Conservation (phyloP, 2,113 vertebrate species). For the Sebastes schlegelii region DNA sequence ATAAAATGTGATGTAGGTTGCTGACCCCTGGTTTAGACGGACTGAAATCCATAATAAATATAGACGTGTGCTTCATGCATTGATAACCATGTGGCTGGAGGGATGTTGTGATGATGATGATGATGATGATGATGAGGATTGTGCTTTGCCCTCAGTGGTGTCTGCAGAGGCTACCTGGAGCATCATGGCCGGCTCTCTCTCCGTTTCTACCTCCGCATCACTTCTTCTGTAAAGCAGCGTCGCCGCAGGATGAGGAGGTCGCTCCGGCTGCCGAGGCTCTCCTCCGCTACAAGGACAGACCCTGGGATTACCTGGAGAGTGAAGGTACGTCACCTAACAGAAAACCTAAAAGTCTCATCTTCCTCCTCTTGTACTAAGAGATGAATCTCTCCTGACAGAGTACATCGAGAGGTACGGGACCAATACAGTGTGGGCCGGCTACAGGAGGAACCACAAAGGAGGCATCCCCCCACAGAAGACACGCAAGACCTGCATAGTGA, state of each 20-base stretch:
- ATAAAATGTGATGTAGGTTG: no score
- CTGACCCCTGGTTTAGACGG: no score
- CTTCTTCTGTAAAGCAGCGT: constrained; percentile 40
- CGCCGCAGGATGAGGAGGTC: constrained; percentile 15
- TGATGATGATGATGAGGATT: no score
- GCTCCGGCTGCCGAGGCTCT: not conserved
- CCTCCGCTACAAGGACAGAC: constrained; percentile 84
- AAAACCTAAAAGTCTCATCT: not conserved
- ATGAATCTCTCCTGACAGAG: constrained; percentile 73
- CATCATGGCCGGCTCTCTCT: not conserved
- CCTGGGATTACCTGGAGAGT: constrained; percentile 91
- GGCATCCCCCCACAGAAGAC: constrained; percentile 89
- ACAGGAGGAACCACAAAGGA: constrained; percentile 92
- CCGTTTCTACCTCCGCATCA: constrained; percentile 5
- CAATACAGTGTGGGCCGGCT: constrained; percentile 85
- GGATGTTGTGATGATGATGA: no score
- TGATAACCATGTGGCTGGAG: no score
- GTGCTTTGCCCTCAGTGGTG: constrained; percentile 3
- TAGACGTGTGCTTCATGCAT: no score
- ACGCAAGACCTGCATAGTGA: constrained; percentile 91
- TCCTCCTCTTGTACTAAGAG: fast-evolving
- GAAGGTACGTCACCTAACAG: constrained; percentile 82
- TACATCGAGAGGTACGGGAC: constrained; percentile 87
- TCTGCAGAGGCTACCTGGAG: constrained; percentile 42
- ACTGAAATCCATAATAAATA: no score